Percentiles rank a stretch among this genome's conserved stretches.
phyloP scores from a whole-genome alignment of 2,797 vertebrate genomes.

The Mormyrops attenuatus region DNA sequence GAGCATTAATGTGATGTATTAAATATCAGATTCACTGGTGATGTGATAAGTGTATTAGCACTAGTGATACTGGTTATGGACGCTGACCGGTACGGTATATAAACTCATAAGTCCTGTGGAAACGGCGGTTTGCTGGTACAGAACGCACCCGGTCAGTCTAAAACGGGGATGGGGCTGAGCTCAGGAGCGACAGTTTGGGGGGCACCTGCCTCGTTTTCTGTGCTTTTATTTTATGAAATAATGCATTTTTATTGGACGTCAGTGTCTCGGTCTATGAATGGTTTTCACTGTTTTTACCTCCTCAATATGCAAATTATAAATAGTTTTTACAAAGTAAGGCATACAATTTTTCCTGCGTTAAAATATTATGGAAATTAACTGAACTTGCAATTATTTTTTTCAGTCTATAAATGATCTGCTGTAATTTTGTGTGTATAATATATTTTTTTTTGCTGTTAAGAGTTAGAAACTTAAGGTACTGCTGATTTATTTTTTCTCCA shows the following conservation, averaged over 20 bases:
- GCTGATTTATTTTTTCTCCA: constrained; percentile 33
- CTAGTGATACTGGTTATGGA: not conserved
- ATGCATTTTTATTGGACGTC: constrained; percentile 25
- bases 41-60: not conserved
- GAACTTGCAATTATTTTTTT: constrained; percentile 17
- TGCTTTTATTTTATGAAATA: constrained; percentile 11
- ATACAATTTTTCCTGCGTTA: constrained; percentile 26
- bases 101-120: not conserved
- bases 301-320: constrained; percentile 47
- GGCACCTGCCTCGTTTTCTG: not conserved
- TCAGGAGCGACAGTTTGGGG: not conserved
- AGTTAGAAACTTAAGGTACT: constrained; percentile 48
- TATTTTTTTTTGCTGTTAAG: constrained; percentile 28
- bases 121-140: not conserved
- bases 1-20: not conserved
- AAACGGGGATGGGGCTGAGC: not conserved
- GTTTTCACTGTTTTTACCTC: constrained; percentile 38
- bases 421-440: constrained; percentile 41
- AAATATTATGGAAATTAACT: constrained; percentile 16
- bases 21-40: not conserved
- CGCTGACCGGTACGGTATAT: not conserved
- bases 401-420: constrained; percentile 38
- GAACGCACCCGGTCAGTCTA: not conserved
- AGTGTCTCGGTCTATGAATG: constrained; percentile 15
- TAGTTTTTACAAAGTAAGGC: constrained; percentile 36